Evolutionary conservation across 2,113 vertebrate species (phyloP).

Genomic region (Pteruthius melanotis): DNA sequence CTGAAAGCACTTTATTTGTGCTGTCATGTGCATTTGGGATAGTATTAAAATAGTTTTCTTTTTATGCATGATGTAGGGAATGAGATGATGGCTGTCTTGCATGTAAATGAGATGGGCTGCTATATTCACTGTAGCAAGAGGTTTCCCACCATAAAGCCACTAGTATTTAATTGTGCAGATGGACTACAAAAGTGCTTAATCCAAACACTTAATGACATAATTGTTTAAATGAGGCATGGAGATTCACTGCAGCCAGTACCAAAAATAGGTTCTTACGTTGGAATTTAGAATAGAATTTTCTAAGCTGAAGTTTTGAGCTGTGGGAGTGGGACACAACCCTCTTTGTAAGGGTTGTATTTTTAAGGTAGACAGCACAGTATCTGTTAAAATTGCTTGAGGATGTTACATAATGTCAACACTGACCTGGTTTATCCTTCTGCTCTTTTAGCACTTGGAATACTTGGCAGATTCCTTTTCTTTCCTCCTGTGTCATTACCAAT

Average conservation of each 20-base stretch:
- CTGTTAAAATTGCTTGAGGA: not conserved
- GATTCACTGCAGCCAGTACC: not conserved
- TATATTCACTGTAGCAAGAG: not conserved
- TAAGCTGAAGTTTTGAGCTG: not conserved
- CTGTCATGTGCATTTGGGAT: conserved; percentile 12
- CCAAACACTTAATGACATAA: not conserved
- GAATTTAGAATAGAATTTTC: not conserved
- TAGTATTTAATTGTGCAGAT: not conserved
- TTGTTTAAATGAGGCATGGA: not conserved
- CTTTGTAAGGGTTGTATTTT: not conserved
- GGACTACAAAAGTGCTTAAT: not conserved
- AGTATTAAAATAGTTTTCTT: not conserved
- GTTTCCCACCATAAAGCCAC: not conserved
- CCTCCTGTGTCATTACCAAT: not conserved
- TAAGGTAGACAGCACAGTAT: not conserved
- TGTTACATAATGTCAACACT: not conserved
- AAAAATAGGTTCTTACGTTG: not conserved
- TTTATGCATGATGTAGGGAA: not conserved
- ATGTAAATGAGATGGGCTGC: not conserved
- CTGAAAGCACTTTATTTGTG: conserved; percentile 14
- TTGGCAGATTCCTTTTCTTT: not conserved
- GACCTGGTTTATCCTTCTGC: not conserved
- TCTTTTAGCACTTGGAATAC: not conserved
- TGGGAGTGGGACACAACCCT: not conserved
- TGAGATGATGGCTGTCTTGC: not conserved